A percentile compares a stretch with the other conserved stretches of the same genome.
Evolutionary conservation across 1,140 invertebrate genomes (phyloP).

Genomic region (Cotesia chilonis): DNA sequence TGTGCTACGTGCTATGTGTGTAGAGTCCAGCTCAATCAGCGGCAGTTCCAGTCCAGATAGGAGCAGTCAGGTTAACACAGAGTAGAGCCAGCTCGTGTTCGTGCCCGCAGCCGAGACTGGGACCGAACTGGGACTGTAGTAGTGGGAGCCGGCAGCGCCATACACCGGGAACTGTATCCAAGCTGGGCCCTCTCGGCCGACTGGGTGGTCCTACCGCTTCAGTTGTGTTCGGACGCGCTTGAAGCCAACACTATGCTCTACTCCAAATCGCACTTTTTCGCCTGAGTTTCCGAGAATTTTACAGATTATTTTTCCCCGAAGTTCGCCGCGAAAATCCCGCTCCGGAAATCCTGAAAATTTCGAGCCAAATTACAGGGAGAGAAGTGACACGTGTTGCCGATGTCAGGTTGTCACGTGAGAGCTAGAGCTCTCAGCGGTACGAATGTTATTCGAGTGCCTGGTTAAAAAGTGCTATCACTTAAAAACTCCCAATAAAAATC

Average conservation of each 20-base stretch:
- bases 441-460: too few species aligned
- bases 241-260: constrained; percentile 61
- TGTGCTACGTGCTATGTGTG: too few species aligned
- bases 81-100: too few species aligned
- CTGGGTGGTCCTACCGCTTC: constrained; percentile 67
- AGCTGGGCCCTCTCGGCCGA: constrained; percentile 58
- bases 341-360: not conserved
- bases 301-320: not conserved
- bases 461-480: too few species aligned
- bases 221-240: constrained; percentile 66
- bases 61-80: too few species aligned
- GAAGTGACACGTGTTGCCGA: not conserved
- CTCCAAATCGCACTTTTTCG: too few species aligned
- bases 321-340: not conserved
- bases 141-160: constrained; percentile 61
- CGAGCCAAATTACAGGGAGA: not conserved
- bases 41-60: constrained; percentile 33
- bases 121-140: constrained; percentile 40
- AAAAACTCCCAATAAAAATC: too few species aligned
- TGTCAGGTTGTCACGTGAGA: not conserved
- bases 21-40: constrained; percentile 57
- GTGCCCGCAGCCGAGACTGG: too few species aligned
- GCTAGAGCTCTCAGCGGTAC: not conserved
- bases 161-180: constrained; percentile 58
- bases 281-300: too few species aligned